phyloP scores from a whole-genome alignment of 2,888 invertebrate genomes.

The Agrochola circellaris region DNA sequence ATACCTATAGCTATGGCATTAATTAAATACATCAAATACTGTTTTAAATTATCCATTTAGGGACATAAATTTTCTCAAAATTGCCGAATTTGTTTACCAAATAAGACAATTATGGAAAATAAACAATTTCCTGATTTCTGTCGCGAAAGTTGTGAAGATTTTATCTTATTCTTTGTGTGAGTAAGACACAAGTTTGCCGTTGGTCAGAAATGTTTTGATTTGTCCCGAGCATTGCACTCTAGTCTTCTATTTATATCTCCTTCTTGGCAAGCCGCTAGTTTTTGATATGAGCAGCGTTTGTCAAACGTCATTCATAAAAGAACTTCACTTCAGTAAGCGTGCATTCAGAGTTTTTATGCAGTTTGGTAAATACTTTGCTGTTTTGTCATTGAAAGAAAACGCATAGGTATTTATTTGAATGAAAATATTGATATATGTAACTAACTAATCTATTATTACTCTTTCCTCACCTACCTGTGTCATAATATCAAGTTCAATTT shows the following conservation, averaged over 20 bases:
- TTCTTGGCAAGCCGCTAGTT: conserved; percentile 72
- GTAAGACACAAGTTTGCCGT: conserved; percentile 39
- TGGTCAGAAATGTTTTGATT: conserved; percentile 69
- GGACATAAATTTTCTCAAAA: background rate
- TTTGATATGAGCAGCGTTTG: conserved; percentile 63
- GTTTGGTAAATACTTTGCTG: background rate
- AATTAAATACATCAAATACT: too few species aligned
- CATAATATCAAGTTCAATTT: conserved; percentile 12
- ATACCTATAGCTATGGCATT: background rate
- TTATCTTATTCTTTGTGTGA: conserved; percentile 19
- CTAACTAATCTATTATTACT: background rate
- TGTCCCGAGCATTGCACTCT: conserved; percentile 80
- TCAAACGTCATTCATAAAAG: conserved; percentile 69
- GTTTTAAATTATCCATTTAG: background rate
- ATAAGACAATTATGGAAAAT: too few species aligned
- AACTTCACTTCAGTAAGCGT: conserved; percentile 7
- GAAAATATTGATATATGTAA: background rate
- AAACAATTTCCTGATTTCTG: background rate
- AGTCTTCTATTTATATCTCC: conserved; percentile 76
- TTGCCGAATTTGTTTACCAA: background rate
- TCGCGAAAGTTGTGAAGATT: background rate
- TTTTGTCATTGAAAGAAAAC: background rate
- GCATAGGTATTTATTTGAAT: background rate
- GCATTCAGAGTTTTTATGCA: background rate
- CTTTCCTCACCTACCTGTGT: conserved; percentile 15